Conservation (phyloP, 2,888 invertebrate species). For the Agonopterix subpropinquella region DNA sequence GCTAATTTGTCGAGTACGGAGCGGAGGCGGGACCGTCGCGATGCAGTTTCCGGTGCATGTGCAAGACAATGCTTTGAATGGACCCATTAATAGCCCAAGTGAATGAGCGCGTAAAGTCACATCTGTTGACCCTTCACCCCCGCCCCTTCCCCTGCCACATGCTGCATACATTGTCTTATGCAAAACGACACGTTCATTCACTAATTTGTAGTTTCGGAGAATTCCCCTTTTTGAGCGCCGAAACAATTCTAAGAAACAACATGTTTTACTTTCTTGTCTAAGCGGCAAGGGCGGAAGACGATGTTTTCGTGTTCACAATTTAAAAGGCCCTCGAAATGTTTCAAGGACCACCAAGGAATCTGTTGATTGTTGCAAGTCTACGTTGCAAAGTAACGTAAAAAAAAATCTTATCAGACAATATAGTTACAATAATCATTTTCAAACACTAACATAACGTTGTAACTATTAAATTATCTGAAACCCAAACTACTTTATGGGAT, state of each 20-base stretch:
- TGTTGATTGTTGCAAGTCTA: too few relatives aligned
- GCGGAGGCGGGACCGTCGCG: slow-evolving; percentile 31
- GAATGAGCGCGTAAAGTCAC: slow-evolving; percentile 64
- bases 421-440: too few relatives aligned
- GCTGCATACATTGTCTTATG: slow-evolving; percentile 59
- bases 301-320: slow-evolving; percentile 1
- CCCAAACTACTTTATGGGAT: too few relatives aligned
- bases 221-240: slow-evolving; percentile 39
- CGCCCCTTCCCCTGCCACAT: slow-evolving; percentile 44
- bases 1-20: slow-evolving; percentile 50
- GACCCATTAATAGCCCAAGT: slow-evolving; percentile 68
- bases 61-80: slow-evolving; percentile 69
- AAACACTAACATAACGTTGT: too few relatives aligned
- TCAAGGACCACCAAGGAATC: neutral
- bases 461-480: too few relatives aligned
- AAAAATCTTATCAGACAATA: too few relatives aligned
- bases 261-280: slow-evolving; percentile 20
- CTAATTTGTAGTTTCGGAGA: slow-evolving; percentile 52
- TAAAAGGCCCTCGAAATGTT: slow-evolving; percentile 3
- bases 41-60: slow-evolving; percentile 64
- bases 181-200: slow-evolving; percentile 64
- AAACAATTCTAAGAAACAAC: slow-evolving; percentile 33
- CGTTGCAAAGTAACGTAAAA: too few relatives aligned
- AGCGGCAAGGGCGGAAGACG: slow-evolving; percentile 12
- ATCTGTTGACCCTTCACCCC: slow-evolving; percentile 51